These are phyloP conservation scores for Cataglyphis livida DNA, from an alignment of 2,888 invertebrate species.

Conservation along the genomic window DNA sequence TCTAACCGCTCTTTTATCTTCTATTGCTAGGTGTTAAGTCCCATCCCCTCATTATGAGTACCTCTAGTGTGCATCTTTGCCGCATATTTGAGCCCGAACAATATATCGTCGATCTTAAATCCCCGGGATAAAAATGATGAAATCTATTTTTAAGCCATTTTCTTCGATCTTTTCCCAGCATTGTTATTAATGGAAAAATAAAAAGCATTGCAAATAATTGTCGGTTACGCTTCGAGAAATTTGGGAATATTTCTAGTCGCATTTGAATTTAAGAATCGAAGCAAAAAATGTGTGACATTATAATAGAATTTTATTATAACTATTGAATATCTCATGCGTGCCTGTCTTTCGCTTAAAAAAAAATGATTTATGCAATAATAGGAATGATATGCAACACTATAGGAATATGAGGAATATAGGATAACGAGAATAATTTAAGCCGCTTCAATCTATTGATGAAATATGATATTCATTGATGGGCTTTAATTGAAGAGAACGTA, in stretches of 20 bases:
- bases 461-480: constrained; percentile 3
- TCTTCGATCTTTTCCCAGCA: not conserved
- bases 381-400: too few species aligned
- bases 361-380: not conserved
- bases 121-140: not conserved
- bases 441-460: not conserved
- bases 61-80: constrained; percentile 2
- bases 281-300: not conserved
- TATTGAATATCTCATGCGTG: not conserved
- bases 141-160: constrained; percentile 1
- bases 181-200: not conserved
- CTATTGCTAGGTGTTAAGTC: not conserved
- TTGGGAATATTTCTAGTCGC: not conserved
- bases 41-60: not conserved
- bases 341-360: not conserved
- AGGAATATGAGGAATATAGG: too few species aligned
- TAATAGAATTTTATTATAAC: not conserved
- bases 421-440: not conserved
- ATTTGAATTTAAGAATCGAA: not conserved
- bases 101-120: constrained; percentile 15
- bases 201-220: not conserved
- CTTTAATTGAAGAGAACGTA: constrained; percentile 19
- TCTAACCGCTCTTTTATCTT: constrained; percentile 39
- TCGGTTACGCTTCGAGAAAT: not conserved
- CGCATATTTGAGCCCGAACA: not conserved